Conservation (phyloP, 2,797 vertebrate genomes). For the Brachyalestes nurse region DNA sequence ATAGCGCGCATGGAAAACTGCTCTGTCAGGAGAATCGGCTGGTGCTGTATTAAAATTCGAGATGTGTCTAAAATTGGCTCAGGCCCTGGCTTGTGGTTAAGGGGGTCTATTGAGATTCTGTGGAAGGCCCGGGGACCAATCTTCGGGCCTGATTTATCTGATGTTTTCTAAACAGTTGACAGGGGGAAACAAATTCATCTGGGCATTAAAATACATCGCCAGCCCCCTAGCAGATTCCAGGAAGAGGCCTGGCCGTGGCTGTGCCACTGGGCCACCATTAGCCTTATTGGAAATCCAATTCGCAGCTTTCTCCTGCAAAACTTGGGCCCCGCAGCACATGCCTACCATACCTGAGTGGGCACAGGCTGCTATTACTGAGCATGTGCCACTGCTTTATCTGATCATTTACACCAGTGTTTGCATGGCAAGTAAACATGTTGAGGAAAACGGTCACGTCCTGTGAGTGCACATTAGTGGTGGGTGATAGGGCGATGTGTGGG, state of each 20-base stretch:
- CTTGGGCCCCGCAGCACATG: conserved; percentile 26
- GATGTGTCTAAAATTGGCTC: conserved; percentile 63
- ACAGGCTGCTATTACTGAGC: conserved; percentile 36
- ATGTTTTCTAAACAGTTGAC: conserved; percentile 72
- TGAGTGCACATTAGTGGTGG: too few species aligned
- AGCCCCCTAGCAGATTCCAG: conserved; percentile 57
- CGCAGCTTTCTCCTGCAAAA: conserved; percentile 39
- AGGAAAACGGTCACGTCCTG: background rate
- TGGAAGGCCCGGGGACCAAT: conserved; percentile 59
- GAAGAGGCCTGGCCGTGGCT: conserved; percentile 57
- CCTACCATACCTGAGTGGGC: conserved; percentile 28
- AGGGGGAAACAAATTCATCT: conserved; percentile 69
- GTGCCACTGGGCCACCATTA: conserved; percentile 62
- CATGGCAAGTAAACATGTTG: background rate
- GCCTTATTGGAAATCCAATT: conserved; percentile 69
- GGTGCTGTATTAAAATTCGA: conserved; percentile 59
- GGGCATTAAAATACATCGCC: conserved; percentile 68
- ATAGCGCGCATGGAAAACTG: conserved; percentile 57
- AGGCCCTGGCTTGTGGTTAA: conserved; percentile 58
- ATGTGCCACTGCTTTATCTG: background rate
- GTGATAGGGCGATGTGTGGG: too few species aligned
- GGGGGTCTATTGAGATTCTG: conserved; percentile 65
- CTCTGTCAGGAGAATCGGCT: conserved; percentile 60
- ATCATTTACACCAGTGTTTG: conserved; percentile 25
- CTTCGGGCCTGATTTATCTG: conserved; percentile 69